Evolutionary conservation across 2,888 invertebrate species (phyloP).

Genomic region (Leptopilina syphax): DNA sequence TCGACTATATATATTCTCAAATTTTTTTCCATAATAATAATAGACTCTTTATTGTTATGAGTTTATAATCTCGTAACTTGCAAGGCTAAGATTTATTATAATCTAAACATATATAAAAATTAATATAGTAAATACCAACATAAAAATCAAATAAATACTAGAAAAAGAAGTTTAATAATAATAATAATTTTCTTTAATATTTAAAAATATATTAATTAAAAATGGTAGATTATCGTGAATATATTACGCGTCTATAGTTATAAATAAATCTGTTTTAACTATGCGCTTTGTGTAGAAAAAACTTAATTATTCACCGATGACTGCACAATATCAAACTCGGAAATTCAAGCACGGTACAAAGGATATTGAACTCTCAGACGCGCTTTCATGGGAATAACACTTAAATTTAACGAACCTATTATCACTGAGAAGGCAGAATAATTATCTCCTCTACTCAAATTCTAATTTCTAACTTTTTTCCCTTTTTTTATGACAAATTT

Average conservation of each 20-base stretch:
- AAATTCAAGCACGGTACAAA: slow-evolving; percentile 35
- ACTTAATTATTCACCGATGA: slow-evolving; percentile 24
- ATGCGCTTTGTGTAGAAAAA: slow-evolving; percentile 17
- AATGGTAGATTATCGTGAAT: no score
- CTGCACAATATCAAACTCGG: slow-evolving; percentile 25
- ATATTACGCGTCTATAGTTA: no score
- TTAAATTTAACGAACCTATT: slow-evolving; percentile 40
- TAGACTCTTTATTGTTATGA: neutral
- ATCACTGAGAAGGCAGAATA: slow-evolving; percentile 31
- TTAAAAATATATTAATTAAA: no score
- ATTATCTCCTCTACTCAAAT: slow-evolving; percentile 20
- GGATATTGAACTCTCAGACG: slow-evolving; percentile 26
- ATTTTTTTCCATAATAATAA: neutral
- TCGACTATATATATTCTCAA: neutral
- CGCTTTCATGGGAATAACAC: slow-evolving; percentile 36
- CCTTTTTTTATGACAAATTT: slow-evolving; percentile 16
- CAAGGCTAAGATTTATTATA: neutral
- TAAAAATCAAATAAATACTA: no score
- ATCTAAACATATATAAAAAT: no score
- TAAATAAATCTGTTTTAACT: no score
- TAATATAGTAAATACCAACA: no score
- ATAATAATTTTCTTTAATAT: no score
- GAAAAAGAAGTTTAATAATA: no score
- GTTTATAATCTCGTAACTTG: neutral
- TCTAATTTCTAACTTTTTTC: slow-evolving; percentile 17